Base-by-base conservation (phyloP, 2,113 vertebrate genomes). In the Symphodus melops region DNA sequence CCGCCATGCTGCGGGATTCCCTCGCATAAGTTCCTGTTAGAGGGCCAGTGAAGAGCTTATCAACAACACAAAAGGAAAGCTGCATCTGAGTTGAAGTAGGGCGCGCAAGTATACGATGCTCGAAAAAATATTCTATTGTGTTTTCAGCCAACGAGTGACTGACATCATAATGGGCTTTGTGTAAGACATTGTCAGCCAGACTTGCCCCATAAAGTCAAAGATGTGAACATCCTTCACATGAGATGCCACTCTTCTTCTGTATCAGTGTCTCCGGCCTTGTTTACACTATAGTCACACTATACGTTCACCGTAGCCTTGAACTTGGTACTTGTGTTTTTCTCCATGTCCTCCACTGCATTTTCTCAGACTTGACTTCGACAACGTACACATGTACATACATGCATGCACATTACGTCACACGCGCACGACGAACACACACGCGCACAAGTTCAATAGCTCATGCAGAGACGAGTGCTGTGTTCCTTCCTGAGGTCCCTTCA, bases 401-500 rank as follows among this genome's bases (percentile, higher is more conserved):
- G 33, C 68, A 70, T 37, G 46, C 62, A 55, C 59, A 71, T 41
- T 10, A 9, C 39, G 39, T 41, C 66, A 72, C 39, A 48, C 7
- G 53, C 7, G 61, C 36, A 19, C 51, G 42, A 48, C 62, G 52
- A 56, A 71, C 44, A 59, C 33, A 14, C 39, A 63, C 41, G 36
- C 82, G 68, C 78, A 76, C 44, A 49, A 64, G 75, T 77, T 83
- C 65, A 23, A 20, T 68, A 46, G 62, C 72, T 78, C 71, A 81
- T 72, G 70, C 77, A 75, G 63, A 77, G 75, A 88, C 67, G 87
- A 89, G 87, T 77, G 85, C 82, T 81, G 73, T 76, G 87, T 82
- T 91, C 82, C 86, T 85, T 89, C 83, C 83, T 88, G 65, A 75
- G 80, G 90, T 91, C 90, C 90, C 92, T 81, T 88, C 86, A 85